A percentile compares a stretch with the other conserved stretches of the same genome.
These are phyloP conservation scores for Gastrophryne carolinensis DNA, from an alignment of 2,797 vertebrate genomes.

Conservation along the genomic window DNA sequence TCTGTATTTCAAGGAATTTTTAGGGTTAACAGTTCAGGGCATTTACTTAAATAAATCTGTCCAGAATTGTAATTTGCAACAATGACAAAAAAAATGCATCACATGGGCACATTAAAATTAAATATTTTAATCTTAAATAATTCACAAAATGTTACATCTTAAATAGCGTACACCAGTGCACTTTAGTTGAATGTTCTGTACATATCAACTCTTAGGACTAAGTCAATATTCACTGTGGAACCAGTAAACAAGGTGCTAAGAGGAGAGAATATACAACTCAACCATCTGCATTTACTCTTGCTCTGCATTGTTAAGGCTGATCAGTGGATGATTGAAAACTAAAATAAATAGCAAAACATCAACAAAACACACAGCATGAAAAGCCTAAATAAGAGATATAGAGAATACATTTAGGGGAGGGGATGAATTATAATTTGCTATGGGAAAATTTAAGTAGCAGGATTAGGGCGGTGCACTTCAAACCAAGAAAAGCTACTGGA, in stretches of 20 bases:
- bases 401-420: background rate
- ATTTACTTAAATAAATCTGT: too few relatives aligned
- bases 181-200: constrained; percentile 40
- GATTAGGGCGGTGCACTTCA: background rate
- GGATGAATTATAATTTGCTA: background rate
- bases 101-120: background rate
- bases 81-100: background rate
- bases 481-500: background rate
- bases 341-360: background rate
- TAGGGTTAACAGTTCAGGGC: too few relatives aligned
- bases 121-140: constrained; percentile 27
- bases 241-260: constrained; percentile 23
- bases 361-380: background rate
- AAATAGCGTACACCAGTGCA: constrained; percentile 17
- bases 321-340: background rate
- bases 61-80: too few relatives aligned
- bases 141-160: constrained; percentile 25
- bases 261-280: constrained; percentile 8
- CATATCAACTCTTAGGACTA: constrained; percentile 20
- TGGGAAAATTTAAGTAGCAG: background rate
- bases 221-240: constrained; percentile 20
- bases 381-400: background rate
- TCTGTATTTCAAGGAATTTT: too few relatives aligned
- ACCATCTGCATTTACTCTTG: background rate
- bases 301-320: background rate